phyloP scores from a whole-genome alignment of 2,797 vertebrate species.

The Cuculus canorus region DNA sequence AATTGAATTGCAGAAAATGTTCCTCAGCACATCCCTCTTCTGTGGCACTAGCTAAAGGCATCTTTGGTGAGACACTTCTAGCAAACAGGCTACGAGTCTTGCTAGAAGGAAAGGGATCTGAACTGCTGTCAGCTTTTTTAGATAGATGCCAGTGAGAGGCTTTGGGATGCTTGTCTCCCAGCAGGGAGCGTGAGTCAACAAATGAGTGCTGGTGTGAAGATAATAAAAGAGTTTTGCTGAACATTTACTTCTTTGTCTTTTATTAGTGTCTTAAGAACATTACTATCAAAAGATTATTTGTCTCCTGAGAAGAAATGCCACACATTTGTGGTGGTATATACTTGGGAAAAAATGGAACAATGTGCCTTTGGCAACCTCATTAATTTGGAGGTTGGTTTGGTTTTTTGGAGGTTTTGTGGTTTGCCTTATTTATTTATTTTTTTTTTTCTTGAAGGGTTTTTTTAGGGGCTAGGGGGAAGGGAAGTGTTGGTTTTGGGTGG shows the following conservation, averaged over 20 bases:
- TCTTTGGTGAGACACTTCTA: background rate
- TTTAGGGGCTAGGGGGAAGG: fast-evolving
- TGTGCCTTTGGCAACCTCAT: fast-evolving
- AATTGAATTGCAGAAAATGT: background rate
- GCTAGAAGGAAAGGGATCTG: background rate
- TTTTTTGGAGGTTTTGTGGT: too few relatives aligned
- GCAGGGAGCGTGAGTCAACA: background rate
- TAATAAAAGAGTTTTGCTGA: background rate
- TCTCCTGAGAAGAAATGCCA: background rate
- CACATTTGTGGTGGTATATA: background rate
- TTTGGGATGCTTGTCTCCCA: background rate
- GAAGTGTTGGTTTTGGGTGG: background rate
- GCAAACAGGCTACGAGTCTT: background rate
- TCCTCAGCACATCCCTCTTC: background rate
- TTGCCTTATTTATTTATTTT: background rate
- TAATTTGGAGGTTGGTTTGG: background rate
- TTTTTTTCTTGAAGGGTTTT: background rate
- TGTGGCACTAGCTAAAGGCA: background rate
- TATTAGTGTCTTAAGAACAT: background rate
- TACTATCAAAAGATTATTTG: background rate
- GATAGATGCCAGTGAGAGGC: background rate
- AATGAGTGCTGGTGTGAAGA: background rate
- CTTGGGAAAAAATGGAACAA: background rate
- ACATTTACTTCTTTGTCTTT: background rate
- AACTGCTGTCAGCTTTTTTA: background rate